phyloP scores from a whole-genome alignment of 2,888 invertebrate genomes.

The Eupelmus urozonus region DNA sequence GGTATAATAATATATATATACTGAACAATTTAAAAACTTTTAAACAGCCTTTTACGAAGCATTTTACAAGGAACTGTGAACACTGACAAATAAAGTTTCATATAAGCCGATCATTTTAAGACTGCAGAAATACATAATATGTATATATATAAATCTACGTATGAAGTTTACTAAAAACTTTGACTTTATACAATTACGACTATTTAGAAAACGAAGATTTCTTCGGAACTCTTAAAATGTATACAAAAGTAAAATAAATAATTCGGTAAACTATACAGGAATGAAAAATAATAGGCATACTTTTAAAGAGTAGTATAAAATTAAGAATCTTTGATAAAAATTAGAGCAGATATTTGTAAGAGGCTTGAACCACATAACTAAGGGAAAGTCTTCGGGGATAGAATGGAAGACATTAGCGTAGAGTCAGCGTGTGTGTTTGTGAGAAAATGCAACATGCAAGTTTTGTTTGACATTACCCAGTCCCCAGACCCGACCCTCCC shows the following conservation, averaged over 20 bases:
- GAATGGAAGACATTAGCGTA: slow-evolving; percentile 62
- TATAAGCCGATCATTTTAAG: slow-evolving; percentile 48
- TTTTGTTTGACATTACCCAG: slow-evolving; percentile 47
- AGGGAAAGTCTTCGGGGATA: slow-evolving; percentile 44
- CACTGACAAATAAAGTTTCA: slow-evolving; percentile 44
- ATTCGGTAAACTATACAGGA: slow-evolving; percentile 40
- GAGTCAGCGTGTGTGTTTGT: slow-evolving; percentile 62
- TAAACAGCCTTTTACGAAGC: slow-evolving; percentile 55
- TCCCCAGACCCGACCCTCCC: slow-evolving; percentile 23
- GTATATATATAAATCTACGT: background rate
- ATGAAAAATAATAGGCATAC: slow-evolving; percentile 24
- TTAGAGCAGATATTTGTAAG: slow-evolving; percentile 42
- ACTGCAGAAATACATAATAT: slow-evolving; percentile 47
- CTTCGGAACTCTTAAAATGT: slow-evolving; percentile 49
- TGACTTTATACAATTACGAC: slow-evolving; percentile 31
- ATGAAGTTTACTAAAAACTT: slow-evolving; percentile 31
- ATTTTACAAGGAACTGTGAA: slow-evolving; percentile 48
- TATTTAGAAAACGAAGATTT: slow-evolving; percentile 51
- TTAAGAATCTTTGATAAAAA: slow-evolving; percentile 46
- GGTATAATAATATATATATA: slow-evolving; percentile 38
- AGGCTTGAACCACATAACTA: slow-evolving; percentile 42
- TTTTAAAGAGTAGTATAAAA: slow-evolving; percentile 51
- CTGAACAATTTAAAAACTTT: slow-evolving; percentile 47
- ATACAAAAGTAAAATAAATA: slow-evolving; percentile 27
- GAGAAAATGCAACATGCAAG: slow-evolving; percentile 64